Conservation (phyloP, 2,888 invertebrate genomes). For the Odontocolon sp. region DNA sequence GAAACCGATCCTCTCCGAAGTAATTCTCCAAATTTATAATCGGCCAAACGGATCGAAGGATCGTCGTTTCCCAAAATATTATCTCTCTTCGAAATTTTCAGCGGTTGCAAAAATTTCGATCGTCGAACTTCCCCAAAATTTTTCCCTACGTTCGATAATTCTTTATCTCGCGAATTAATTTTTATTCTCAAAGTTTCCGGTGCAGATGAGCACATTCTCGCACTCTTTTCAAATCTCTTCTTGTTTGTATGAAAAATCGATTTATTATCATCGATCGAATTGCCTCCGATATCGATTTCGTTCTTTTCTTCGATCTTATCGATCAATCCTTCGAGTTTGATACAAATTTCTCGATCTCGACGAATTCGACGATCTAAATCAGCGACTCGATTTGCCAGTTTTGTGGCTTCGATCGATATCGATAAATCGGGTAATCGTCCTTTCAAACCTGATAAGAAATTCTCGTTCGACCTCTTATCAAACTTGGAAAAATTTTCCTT, state of each 20-base stretch:
- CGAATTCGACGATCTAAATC: conserved; percentile 59
- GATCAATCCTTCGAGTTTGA: conserved; percentile 55
- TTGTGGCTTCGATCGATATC: conserved; percentile 52
- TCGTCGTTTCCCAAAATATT: conserved; percentile 47
- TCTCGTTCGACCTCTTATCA: conserved; percentile 55
- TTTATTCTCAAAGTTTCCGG: conserved; percentile 43
- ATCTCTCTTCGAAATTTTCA: conserved; percentile 11
- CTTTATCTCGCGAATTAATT: not conserved
- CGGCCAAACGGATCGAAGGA: conserved; percentile 46
- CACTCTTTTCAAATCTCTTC: conserved; percentile 62
- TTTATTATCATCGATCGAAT: conserved; percentile 4
- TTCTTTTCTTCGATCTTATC: conserved; percentile 69
- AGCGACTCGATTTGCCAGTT: conserved; percentile 56
- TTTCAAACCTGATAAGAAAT: conserved; percentile 66
- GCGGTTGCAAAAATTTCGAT: conserved; percentile 24
- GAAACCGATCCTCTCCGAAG: conserved; percentile 44
- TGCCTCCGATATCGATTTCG: conserved; percentile 63
- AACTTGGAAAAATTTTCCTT: conserved; percentile 23
- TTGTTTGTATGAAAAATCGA: not conserved
- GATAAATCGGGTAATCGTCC: conserved; percentile 64
- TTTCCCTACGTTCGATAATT: conserved; percentile 8
- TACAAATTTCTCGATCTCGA: conserved; percentile 62
- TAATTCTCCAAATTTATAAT: conserved; percentile 29
- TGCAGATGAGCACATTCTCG: conserved; percentile 55
- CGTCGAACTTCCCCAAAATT: conserved; percentile 44